These are phyloP conservation scores for Tipula vernalis DNA, from an alignment of 2,888 invertebrate species.

Conservation along the genomic window DNA sequence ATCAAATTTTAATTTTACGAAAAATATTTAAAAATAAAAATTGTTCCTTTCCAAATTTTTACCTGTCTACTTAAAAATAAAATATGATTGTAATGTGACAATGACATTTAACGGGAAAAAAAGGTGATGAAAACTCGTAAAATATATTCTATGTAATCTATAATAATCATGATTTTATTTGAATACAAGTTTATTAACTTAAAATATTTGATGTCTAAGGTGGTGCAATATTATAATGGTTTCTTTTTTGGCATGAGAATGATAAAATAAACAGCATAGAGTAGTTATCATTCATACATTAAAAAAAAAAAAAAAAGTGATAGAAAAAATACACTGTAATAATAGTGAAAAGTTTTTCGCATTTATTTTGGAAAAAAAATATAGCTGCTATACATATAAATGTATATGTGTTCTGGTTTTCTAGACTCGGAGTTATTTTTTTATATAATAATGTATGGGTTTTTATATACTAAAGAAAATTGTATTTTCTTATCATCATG, in stretches of 20 bases:
- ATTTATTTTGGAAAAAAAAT: background rate
- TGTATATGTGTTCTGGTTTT: background rate
- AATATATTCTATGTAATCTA: background rate
- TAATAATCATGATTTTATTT: background rate
- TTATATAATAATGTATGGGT: background rate
- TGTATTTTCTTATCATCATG: background rate
- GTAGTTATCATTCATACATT: constrained; percentile 1
- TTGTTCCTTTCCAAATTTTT: background rate
- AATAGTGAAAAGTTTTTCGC: background rate
- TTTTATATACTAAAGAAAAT: background rate
- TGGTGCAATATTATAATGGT: background rate
- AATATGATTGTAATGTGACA: background rate
- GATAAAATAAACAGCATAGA: background rate
- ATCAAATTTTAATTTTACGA: background rate
- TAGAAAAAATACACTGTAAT: background rate
- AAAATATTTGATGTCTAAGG: background rate
- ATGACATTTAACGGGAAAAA: background rate
- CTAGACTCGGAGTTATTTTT: background rate
- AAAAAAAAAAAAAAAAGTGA: background rate
- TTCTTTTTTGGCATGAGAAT: background rate
- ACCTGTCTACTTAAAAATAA: background rate
- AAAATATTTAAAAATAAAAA: background rate
- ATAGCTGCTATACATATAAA: background rate
- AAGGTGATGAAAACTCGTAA: background rate
- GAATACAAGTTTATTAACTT: background rate